A percentile compares a stretch with the other conserved stretches of the same genome.
phyloP scores from a whole-genome alignment of 2,113 vertebrate genomes.

The Catagonus wagneri region DNA sequence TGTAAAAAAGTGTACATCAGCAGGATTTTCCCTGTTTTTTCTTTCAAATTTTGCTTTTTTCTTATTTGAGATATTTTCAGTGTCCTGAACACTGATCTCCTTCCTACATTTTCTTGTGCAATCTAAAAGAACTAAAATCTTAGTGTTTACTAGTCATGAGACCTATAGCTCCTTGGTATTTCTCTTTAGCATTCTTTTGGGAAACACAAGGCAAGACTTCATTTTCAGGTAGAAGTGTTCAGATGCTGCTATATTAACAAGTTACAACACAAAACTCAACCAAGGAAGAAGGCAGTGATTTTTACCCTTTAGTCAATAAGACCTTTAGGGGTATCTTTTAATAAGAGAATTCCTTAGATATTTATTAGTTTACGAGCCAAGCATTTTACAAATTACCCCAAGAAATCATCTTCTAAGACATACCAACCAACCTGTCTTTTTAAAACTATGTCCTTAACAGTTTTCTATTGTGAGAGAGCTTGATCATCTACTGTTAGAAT shows the following conservation, averaged over 20 bases:
- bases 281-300: not conserved
- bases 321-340: not conserved
- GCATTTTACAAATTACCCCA: not conserved
- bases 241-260: not conserved
- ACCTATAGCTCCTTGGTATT: not conserved
- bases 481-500: not conserved
- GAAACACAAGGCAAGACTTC: not conserved
- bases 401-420: constrained; percentile 1
- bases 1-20: not conserved
- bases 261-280: not conserved
- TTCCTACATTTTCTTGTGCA: not conserved
- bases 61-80: not conserved
- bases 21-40: not conserved
- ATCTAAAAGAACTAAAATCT: constrained; percentile 1
- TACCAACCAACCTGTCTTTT: not conserved
- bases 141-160: not conserved
- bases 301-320: not conserved
- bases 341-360: not conserved
- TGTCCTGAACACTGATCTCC: not conserved
- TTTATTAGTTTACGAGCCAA: not conserved
- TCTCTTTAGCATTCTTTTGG: not conserved
- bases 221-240: not conserved
- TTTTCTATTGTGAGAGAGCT: not conserved
- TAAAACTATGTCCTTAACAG: not conserved
- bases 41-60: not conserved